Conservation (phyloP, 2,797 vertebrate genomes). For the Syndactyla subalaris region DNA sequence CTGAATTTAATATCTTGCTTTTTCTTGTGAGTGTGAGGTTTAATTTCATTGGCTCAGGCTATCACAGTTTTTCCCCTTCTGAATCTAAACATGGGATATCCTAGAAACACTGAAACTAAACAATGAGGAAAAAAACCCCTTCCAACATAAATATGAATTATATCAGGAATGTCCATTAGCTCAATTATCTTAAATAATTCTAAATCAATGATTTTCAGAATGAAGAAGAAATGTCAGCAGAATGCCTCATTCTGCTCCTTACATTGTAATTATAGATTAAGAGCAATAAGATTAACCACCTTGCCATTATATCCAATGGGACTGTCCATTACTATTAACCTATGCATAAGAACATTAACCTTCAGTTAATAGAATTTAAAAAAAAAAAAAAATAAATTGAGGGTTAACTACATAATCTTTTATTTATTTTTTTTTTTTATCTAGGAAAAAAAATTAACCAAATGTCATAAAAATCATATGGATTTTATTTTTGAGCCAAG, state of each 20-base stretch:
- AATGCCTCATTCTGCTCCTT: neutral
- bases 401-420: neutral
- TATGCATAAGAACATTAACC: neutral
- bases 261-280: neutral
- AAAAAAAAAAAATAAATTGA: neutral
- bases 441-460: neutral
- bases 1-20: neutral
- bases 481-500: neutral
- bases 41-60: neutral
- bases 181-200: neutral
- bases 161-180: neutral
- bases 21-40: neutral
- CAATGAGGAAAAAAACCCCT: neutral
- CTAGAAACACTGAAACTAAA: neutral
- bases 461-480: neutral
- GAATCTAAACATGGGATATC: neutral
- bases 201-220: neutral
- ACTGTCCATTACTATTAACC: neutral
- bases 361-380: neutral
- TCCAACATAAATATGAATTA: neutral
- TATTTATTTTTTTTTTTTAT: neutral
- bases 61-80: neutral
- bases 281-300: neutral
- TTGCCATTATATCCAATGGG: neutral
- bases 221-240: neutral